Evolutionary conservation across 1,140 invertebrate genomes (phyloP), one percentile per base, ranked within the genome.

Genomic region (Arctopsyche grandis): DNA sequence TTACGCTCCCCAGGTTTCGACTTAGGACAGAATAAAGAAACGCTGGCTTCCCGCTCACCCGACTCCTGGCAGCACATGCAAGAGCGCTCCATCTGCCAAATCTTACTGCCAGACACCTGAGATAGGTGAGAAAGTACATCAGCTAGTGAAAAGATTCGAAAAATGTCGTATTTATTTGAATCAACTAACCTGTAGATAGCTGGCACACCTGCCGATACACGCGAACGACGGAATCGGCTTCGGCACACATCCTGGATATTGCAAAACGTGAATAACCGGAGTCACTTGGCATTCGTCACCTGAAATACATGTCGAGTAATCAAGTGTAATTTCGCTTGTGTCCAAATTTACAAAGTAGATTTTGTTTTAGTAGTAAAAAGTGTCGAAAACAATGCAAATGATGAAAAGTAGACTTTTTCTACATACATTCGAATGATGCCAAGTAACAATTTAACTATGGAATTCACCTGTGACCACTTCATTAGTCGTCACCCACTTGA

Each of bases 1-100:
- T 95, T 96, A 19, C 93, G 91, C 83, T 96, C 94, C 80, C 95
- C 95, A 79, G 91, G 91, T 86, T 95, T 95, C 5, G 95, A 94
- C 85, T 96, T 95, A 5, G 96, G 96, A 87, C 96, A 98, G 85
- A 94, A 95, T 7, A 98, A 87, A 0, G 94, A 93, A 7, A 98
- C 95, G 44, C 92, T 93, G 0, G 96, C 96, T 88, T 97, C 96
- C 80, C 96, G 89, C 87, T 97, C 96, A 0, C 96, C 96, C 83
- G 95, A 96, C 86, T 97, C 96, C 87, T 97, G 96, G 87, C 96
- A 98, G 85, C 96, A 98, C 92, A 97, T 97, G 84, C 96, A 97
- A 9, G 95, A 97, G 56, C 96, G 89, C 86, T 98, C 96, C 92
- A 96, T 97, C 91, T 97, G 96, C 96, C 96, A 98, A 84, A 97